These are phyloP conservation scores for Coelogynopora nodosa DNA, from an alignment of 2,888 invertebrate species.

Conservation along the genomic window DNA sequence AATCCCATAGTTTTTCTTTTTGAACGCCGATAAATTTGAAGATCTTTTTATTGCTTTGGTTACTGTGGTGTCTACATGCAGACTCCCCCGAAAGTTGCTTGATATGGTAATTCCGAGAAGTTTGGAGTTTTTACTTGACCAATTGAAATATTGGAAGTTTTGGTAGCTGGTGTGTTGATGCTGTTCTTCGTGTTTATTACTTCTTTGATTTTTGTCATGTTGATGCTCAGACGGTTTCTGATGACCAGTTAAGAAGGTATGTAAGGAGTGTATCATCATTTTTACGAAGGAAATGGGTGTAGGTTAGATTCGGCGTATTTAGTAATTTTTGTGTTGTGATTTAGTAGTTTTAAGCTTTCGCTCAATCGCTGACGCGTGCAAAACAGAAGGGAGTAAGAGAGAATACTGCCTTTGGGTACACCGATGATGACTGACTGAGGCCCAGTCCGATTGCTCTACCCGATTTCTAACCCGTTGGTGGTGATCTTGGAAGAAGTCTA, in stretches of 20 bases:
- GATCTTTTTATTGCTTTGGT: not conserved
- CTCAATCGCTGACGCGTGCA: no score
- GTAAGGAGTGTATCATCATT: no score
- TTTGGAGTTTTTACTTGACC: not conserved
- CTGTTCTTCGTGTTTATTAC: not conserved
- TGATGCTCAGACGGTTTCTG: not conserved
- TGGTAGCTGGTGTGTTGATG: not conserved
- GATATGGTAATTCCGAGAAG: not conserved
- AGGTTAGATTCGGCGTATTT: no score
- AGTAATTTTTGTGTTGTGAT: no score
- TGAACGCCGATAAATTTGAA: not conserved
- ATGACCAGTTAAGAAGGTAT: not conserved
- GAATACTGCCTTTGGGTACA: no score
- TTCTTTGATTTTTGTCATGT: not conserved
- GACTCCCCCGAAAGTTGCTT: no score
- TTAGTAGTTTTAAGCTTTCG: no score
- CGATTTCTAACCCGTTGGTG: not conserved
- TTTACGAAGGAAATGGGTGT: no score
- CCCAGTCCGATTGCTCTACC: not conserved
- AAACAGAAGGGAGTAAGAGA: no score
- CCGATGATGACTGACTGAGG: not conserved
- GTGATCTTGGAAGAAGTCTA: not conserved
- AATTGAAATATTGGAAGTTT: not conserved
- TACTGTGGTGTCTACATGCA: not conserved
- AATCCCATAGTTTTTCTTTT: not conserved